phyloP scores from a whole-genome alignment of 2,113 vertebrate species.

The Amblyornis subalaris region DNA sequence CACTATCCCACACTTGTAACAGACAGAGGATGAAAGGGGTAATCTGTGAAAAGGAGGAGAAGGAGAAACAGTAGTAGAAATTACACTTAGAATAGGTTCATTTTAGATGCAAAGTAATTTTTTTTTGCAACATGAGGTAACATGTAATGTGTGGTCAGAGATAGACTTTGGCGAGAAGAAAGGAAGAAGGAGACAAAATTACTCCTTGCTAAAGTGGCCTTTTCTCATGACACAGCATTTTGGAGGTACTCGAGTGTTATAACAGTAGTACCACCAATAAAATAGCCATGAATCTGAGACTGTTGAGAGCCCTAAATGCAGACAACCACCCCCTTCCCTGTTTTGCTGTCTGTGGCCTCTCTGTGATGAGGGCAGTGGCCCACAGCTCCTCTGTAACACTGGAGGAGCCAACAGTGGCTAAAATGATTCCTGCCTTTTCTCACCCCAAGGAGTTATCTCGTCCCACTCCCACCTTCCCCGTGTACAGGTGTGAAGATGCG shows the following conservation, averaged over 20 bases:
- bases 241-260: fast-evolving
- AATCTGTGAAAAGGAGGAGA: neutral
- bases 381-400: neutral
- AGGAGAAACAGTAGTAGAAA: neutral
- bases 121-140: neutral
- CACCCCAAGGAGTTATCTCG: fast-evolving
- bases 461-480: neutral
- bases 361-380: fast-evolving
- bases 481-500: fast-evolving
- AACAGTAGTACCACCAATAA: neutral
- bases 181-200: neutral
- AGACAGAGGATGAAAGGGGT: neutral
- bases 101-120: neutral
- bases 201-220: neutral
- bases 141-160: neutral
- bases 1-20: neutral
- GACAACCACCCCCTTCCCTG: neutral
- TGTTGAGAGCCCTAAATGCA: neutral
- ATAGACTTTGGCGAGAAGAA: neutral
- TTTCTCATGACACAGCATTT: neutral
- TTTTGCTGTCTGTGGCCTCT: neutral
- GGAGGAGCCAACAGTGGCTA: neutral
- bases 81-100: neutral
- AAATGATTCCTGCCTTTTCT: neutral
- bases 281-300: neutral